Conservation (phyloP, 2,113 vertebrate genomes). For the Pungitius pungitius region DNA sequence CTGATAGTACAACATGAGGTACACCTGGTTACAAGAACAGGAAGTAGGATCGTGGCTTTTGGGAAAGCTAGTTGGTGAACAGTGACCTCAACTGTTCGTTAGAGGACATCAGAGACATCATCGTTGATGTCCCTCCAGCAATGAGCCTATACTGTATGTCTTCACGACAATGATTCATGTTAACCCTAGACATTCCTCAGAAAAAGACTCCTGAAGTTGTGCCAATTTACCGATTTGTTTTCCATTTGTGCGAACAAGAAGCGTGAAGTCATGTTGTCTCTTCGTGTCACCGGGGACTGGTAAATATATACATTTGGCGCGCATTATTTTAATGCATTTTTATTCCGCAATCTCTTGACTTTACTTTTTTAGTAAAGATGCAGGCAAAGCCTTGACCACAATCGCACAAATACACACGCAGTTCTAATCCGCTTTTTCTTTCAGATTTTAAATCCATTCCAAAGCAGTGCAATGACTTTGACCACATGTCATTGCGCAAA, state of each 20-base stretch:
- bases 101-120: not conserved
- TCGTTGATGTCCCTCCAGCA: not conserved
- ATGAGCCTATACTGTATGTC: not conserved
- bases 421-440: not conserved
- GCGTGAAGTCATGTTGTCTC: not conserved
- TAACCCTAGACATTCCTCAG: not conserved
- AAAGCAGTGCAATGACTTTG: not conserved
- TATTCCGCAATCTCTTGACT: not conserved
- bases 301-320: too few species aligned
- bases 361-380: not conserved
- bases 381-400: not conserved
- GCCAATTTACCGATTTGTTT: not conserved
- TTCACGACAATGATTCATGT: not conserved
- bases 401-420: not conserved
- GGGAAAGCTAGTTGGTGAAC: slow-evolving; percentile 7
- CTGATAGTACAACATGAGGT: not conserved
- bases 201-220: not conserved
- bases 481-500: not conserved
- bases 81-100: slow-evolving; percentile 58
- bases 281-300: slow-evolving; percentile 22
- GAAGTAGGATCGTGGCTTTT: not conserved
- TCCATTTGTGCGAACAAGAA: not conserved
- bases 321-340: not conserved
- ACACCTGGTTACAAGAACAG: too few species aligned
- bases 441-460: not conserved